Percentiles rank a stretch among this genome's conserved stretches.
phyloP scores from a whole-genome alignment of 2,888 invertebrate species.

The Acronicta psi region DNA sequence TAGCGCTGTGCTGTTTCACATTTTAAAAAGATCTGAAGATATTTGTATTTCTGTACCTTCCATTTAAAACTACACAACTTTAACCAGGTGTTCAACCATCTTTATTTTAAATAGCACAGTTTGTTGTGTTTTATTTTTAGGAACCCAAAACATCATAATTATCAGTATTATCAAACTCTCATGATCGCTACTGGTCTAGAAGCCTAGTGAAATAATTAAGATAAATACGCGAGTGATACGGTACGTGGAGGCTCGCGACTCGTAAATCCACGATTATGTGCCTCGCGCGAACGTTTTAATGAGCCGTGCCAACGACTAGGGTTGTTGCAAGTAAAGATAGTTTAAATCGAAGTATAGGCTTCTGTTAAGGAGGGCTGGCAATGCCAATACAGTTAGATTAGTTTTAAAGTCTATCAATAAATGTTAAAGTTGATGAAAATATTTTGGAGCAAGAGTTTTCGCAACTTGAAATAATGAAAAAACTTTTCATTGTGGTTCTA shows the following conservation, averaged over 20 bases:
- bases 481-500: neutral
- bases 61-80: no score
- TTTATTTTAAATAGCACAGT: no score
- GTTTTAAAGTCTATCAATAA: neutral
- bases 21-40: no score
- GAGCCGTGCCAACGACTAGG: conserved; percentile 58
- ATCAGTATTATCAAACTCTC: conserved; percentile 42
- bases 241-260: conserved; percentile 46
- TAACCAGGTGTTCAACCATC: no score
- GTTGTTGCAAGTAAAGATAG: conserved; percentile 28
- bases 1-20: neutral
- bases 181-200: conserved; percentile 34
- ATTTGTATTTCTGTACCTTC: no score
- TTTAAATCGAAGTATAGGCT: conserved; percentile 2
- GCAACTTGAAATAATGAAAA: neutral
- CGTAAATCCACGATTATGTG: conserved; percentile 71
- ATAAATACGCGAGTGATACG: conserved; percentile 52
- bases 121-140: neutral
- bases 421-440: neutral
- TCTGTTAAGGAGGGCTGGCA: neutral
- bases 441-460: neutral
- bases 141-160: conserved; percentile 24
- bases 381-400: neutral
- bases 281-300: conserved; percentile 68
- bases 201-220: conserved; percentile 57